These are phyloP conservation scores for Tinea semifulvella DNA, from an alignment of 2,888 invertebrate genomes.

Conservation along the genomic window DNA sequence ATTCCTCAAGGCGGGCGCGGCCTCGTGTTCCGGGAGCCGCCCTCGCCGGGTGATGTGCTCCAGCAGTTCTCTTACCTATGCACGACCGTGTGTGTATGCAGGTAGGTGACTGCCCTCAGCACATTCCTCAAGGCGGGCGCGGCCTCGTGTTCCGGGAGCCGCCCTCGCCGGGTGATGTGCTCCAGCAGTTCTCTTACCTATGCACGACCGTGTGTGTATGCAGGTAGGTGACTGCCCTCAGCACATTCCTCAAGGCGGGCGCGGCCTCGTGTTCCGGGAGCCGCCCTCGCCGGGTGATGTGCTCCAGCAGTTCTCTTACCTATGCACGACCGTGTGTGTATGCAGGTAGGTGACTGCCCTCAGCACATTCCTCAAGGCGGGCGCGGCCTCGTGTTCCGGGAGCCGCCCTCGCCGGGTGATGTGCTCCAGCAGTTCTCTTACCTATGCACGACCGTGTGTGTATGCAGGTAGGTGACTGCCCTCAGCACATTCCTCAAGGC, in stretches of 20 bases:
- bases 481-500: slow-evolving; percentile 86
- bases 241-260: slow-evolving; percentile 85
- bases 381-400: slow-evolving; percentile 92
- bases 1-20: slow-evolving; percentile 87
- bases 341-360: slow-evolving; percentile 94
- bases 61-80: slow-evolving; percentile 83
- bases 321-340: slow-evolving; percentile 88
- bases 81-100: slow-evolving; percentile 93
- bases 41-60: slow-evolving; percentile 86
- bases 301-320: slow-evolving; percentile 88
- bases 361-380: slow-evolving; percentile 85
- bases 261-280: slow-evolving; percentile 94
- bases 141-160: slow-evolving; percentile 91
- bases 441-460: slow-evolving; percentile 87
- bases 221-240: slow-evolving; percentile 90
- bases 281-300: slow-evolving; percentile 79
- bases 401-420: slow-evolving; percentile 81
- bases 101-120: slow-evolving; percentile 87
- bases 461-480: slow-evolving; percentile 93
- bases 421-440: slow-evolving; percentile 90
- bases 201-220: slow-evolving; percentile 93
- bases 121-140: slow-evolving; percentile 88
- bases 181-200: slow-evolving; percentile 86
- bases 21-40: slow-evolving; percentile 90
- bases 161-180: slow-evolving; percentile 80